A percentile compares a stretch with the other conserved stretches of the same genome.
These are phyloP conservation scores for Callitettix versicolor DNA, from an alignment of 1,140 invertebrate species.

Conservation along the genomic window DNA sequence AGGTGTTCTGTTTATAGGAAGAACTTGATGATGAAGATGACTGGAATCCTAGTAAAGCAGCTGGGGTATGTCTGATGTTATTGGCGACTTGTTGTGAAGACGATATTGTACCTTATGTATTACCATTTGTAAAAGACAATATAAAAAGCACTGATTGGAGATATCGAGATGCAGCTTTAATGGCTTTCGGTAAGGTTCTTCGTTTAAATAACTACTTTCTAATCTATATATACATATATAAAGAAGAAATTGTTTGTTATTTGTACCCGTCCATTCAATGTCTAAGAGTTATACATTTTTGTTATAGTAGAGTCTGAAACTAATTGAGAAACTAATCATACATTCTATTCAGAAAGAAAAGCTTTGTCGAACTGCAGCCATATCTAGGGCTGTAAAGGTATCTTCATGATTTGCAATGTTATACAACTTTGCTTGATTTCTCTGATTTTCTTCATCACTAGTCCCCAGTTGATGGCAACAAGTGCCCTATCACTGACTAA, in stretches of 20 bases:
- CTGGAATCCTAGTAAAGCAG: constrained; percentile 99
- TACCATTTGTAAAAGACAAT: constrained; percentile 95
- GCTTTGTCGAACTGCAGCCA: too few species aligned
- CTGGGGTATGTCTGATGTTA: constrained; percentile 98
- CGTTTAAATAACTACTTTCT: background rate
- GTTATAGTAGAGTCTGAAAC: too few species aligned
- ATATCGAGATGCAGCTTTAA: constrained; percentile 91
- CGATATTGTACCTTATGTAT: constrained; percentile 86
- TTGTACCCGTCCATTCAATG: background rate
- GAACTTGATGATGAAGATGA: constrained; percentile 94
- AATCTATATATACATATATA: background rate
- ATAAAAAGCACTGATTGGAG: constrained; percentile 92
- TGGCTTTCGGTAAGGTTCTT: constrained; percentile 78
- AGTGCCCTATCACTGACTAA: too few species aligned
- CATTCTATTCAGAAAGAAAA: too few species aligned
- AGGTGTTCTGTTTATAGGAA: constrained; percentile 41
- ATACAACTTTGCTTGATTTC: too few species aligned
- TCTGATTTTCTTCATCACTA: too few species aligned
- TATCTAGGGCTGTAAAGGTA: too few species aligned
- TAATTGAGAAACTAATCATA: too few species aligned
- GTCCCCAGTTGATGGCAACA: too few species aligned
- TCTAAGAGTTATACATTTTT: too few species aligned
- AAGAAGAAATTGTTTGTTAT: background rate
- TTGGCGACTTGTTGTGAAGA: constrained; percentile 95
- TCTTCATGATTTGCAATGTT: too few species aligned